Evolutionary conservation across 2,888 invertebrate genomes (phyloP), one percentile per base, ranked within the genome.

Genomic region (Zonitis immaculata): DNA sequence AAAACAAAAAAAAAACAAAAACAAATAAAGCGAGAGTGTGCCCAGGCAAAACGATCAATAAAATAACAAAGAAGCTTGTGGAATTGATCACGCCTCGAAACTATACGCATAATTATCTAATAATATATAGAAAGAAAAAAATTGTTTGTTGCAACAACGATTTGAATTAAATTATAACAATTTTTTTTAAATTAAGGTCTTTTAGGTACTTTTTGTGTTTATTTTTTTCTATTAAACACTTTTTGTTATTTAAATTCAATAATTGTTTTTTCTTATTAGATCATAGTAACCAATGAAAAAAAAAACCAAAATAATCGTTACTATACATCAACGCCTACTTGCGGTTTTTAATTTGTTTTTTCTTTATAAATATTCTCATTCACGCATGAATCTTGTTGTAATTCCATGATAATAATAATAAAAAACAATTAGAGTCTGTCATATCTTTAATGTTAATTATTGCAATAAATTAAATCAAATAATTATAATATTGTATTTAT

Each of bases 21-120:
- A n/a, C n/a, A n/a, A 39, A 39, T 39, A 20, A 20, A 20, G n/a
- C 18, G 4, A 18, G 35, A 16, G 39, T 39, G 39, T 20, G 18
- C 6, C 20, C 20, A 3, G 6, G 16, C 16, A 35, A 35, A 39
- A 39, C 39, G 39, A 39, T 39, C 39, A 39, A 39, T 39, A 39
- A 39, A 39, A 39, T 20, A 39, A 39, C 39, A 39, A 39, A 39
- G 39, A 39, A 39, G 39, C 39, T 39, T 16, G 39, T 39, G 9
- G 39, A 39, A 39, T 39, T 35, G 35, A 35, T 35, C 35, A 39
- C 39, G 39, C 39, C 18, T 39, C 39, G 39, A 39, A 39, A 39
- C 14, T 35, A 35, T 3, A 26, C 26, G 8, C 26, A 35, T 14
- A 30, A 30, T n/a, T 14, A 32, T 32, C 32, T 14, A n/a, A n/a